phyloP scores from a whole-genome alignment of 2,113 vertebrate species.

The Haplotaxodon microlepis region DNA sequence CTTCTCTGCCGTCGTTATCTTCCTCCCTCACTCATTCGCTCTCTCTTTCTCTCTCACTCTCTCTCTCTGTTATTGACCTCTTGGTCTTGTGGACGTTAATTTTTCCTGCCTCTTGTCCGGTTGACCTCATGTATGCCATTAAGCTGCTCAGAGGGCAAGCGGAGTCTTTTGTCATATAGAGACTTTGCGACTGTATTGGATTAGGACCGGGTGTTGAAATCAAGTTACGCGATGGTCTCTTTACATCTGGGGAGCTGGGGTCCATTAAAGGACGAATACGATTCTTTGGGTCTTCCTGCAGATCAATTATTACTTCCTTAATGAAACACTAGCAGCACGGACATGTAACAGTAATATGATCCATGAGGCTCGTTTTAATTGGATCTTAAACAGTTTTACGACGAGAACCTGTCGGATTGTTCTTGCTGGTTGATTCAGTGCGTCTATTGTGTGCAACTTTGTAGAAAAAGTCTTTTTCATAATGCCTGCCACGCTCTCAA shows the following conservation, averaged over 20 bases:
- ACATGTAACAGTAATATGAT: slow-evolving; percentile 52
- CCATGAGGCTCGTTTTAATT: slow-evolving; percentile 35
- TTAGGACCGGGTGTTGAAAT: slow-evolving; percentile 75
- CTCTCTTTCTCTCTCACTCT: slow-evolving; percentile 3
- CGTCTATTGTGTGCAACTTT: not conserved
- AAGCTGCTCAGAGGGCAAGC: slow-evolving; percentile 62
- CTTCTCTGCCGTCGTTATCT: not conserved
- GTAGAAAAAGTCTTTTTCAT: not conserved
- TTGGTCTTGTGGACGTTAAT: slow-evolving; percentile 63
- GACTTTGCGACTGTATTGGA: slow-evolving; percentile 70
- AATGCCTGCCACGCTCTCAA: not conserved
- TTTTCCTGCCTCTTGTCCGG: slow-evolving; percentile 70
- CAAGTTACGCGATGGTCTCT: slow-evolving; percentile 69
- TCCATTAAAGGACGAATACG: slow-evolving; percentile 72
- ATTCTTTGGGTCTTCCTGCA: slow-evolving; percentile 73
- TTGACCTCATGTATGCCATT: slow-evolving; percentile 74
- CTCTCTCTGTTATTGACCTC: slow-evolving; percentile 59
- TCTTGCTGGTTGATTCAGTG: not conserved
- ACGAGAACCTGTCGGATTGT: slow-evolving; percentile 36
- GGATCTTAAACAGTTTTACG: slow-evolving; percentile 38
- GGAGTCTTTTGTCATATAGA: slow-evolving; percentile 72
- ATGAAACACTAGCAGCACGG: slow-evolving; percentile 62
- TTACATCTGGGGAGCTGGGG: slow-evolving; percentile 74
- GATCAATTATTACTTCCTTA: slow-evolving; percentile 75
- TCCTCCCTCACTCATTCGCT: not conserved